Evolutionary conservation across 2,888 invertebrate genomes (phyloP), one percentile per base, ranked within the genome.

Genomic region (Campoletis raptor): DNA sequence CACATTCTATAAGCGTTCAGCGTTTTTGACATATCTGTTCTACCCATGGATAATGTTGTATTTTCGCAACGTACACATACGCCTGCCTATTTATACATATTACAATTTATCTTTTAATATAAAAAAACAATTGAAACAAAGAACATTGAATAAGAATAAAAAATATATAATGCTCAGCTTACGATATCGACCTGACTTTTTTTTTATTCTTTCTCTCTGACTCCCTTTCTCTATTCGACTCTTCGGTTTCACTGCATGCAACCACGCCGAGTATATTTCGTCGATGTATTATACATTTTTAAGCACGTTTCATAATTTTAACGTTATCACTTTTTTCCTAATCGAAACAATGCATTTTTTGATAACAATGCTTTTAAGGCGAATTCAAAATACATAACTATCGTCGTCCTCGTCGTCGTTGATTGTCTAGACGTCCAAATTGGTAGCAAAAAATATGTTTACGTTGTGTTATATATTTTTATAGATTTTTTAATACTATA

Each of bases 1-100:
- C 95, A 98, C 98, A 98, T 97, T 96, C 97, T 97, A 95, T 98
- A 98, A 94, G 97, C 97, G 96, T 97, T 97, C 94, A 98, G 96
- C 94, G 97, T 97, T 96, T 97, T 98, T 95, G 97, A 98, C 97
- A 97, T 97, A 93, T 94, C 93, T 90, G 94, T 94, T 90, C 93
- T 93, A 93, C 94, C 94, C 94, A 94, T 94, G 91, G 93, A 88
- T 92, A 92, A 92, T 85, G 90, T 88, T 89, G 91, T 61, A 80
- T 76, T 30, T 61, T 61, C 30, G 30, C 61, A 30, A 30, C 61
- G 61, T 61, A 82, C 82, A 78, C 85, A 79, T 69, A 57, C 48
- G 89, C 45, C 72, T 78, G 79, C 89, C 90, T 91, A 90, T 87
- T 88, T 91, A 90, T 87, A 90, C 86, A 21, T 61, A 42, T 12